A percentile compares a stretch with the other conserved stretches of the same genome.
Evolutionary conservation across 2,888 invertebrate species (phyloP).

Genomic region (Lampropteryx suffumata): DNA sequence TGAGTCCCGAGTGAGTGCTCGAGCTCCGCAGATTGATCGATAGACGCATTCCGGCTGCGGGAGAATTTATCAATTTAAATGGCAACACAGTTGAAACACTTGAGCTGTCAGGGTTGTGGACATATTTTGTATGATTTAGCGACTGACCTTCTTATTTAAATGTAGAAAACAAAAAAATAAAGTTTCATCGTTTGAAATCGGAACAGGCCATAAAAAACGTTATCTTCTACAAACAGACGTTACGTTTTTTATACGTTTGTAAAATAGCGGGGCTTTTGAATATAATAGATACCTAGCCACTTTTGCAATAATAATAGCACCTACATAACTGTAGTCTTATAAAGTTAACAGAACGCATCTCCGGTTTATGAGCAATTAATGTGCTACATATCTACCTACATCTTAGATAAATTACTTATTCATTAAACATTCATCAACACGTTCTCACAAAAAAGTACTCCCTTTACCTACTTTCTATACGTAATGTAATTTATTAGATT

Average conservation of each 20-base stretch:
- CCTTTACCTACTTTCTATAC: no score
- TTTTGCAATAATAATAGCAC: constrained; percentile 32
- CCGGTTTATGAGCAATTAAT: constrained; percentile 43
- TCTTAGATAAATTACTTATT: background rate
- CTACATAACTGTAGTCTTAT: constrained; percentile 36
- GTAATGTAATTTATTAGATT: no score
- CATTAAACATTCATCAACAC: background rate
- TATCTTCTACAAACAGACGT: background rate
- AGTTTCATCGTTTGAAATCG: background rate
- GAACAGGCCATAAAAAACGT: background rate
- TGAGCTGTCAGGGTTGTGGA: no score
- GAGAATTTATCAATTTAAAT: constrained; percentile 45
- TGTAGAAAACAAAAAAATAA: no score
- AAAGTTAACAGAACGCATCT: constrained; percentile 57
- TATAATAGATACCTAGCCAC: constrained; percentile 15
- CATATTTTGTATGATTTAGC: no score
- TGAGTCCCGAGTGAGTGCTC: constrained; percentile 32
- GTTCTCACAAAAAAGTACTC: background rate
- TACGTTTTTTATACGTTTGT: constrained; percentile 8
- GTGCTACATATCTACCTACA: constrained; percentile 1
- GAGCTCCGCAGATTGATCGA: constrained; percentile 68
- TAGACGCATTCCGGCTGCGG: constrained; percentile 59
- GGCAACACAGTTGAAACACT: constrained; percentile 32
- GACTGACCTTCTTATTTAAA: no score
- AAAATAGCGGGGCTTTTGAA: constrained; percentile 20